These are phyloP conservation scores for Tamias sibiricus DNA, from an alignment of 2,113 vertebrate genomes.

Conservation along the genomic window DNA sequence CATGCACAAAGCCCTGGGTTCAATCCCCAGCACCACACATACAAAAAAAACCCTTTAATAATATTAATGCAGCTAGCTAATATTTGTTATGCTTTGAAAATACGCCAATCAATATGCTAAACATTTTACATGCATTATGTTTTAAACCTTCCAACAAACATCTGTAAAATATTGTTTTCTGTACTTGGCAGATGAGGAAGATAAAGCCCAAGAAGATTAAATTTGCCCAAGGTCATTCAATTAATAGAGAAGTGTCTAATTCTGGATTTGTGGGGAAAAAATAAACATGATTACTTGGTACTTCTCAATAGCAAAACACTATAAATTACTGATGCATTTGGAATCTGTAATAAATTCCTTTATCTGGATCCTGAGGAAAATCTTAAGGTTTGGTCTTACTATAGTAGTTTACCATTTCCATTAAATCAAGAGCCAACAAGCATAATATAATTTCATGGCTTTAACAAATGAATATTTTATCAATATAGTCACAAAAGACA, in stretches of 20 bases:
- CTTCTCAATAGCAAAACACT: background rate
- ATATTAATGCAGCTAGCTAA: background rate
- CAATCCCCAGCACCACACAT: no score
- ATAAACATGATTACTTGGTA: background rate
- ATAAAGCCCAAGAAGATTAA: background rate
- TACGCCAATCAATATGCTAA: background rate
- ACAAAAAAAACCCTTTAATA: background rate
- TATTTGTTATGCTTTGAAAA: background rate
- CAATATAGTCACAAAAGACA: background rate
- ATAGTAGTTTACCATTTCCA: background rate
- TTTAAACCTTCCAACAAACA: background rate
- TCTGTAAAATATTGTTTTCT: background rate
- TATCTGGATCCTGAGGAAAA: background rate
- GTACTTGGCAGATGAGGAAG: background rate
- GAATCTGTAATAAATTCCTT: background rate
- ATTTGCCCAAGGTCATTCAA: background rate
- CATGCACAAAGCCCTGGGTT: no score
- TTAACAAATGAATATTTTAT: background rate
- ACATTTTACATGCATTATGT: background rate
- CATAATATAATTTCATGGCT: background rate
- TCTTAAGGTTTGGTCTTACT: background rate
- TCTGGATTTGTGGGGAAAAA: background rate
- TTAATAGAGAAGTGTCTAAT: background rate
- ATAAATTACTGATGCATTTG: background rate
- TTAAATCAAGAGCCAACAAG: background rate